phyloP scores from a whole-genome alignment of 2,888 invertebrate genomes.

The Kuschelorhynchus macadamiae region DNA sequence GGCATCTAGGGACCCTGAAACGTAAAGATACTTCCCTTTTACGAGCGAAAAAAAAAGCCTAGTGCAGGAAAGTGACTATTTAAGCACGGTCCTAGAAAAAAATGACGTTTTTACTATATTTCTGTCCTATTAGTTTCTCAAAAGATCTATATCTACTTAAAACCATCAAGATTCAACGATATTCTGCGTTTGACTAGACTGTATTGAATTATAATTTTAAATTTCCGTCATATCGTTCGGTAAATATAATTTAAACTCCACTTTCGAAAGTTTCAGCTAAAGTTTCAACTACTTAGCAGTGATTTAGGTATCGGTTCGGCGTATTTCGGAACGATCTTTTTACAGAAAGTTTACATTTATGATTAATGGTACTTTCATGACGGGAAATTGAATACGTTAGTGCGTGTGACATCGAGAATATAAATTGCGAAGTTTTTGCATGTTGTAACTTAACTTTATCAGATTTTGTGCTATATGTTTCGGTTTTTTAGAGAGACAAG shows the following conservation, averaged over 20 bases:
- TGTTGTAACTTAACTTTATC: slow-evolving; percentile 1
- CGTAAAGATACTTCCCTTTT: no score
- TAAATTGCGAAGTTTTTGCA: slow-evolving; percentile 27
- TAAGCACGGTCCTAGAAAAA: no score
- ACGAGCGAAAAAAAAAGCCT: no score
- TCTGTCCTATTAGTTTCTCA: no score
- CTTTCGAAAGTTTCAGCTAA: slow-evolving; percentile 11
- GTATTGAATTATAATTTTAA: slow-evolving; percentile 27
- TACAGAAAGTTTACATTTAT: slow-evolving; percentile 16
- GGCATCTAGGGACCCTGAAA: no score
- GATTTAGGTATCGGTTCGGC: slow-evolving; percentile 23
- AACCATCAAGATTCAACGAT: no score
- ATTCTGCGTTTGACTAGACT: no score
- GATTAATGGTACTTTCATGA: slow-evolving; percentile 23
- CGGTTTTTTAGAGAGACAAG: no score
- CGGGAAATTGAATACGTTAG: slow-evolving; percentile 21
- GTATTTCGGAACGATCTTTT: slow-evolving; percentile 21
- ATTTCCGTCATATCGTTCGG: slow-evolving; percentile 28
- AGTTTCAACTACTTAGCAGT: slow-evolving; percentile 19
- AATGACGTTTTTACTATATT: no score
- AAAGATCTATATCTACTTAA: no score
- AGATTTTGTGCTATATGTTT: no score
- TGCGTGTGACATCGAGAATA: slow-evolving; percentile 32
- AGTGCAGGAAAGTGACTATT: no score
- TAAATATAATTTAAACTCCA: slow-evolving; percentile 40